Evolutionary conservation across 2,797 vertebrate species (phyloP).

Genomic region (Monodelphis domestica): DNA sequence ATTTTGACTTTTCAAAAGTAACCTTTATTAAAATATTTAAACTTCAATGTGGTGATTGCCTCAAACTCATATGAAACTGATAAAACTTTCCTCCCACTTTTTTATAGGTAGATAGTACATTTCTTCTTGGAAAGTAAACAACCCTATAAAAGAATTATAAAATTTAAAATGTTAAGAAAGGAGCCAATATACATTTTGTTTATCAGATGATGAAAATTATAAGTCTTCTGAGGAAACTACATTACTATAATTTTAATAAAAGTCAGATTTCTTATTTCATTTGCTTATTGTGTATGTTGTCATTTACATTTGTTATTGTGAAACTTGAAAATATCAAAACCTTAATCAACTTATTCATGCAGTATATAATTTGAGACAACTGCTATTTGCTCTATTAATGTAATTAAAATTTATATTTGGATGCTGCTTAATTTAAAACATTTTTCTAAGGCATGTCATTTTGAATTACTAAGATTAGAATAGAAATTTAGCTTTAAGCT

Average conservation of each 20-base stretch:
- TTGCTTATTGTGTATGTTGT: not conserved
- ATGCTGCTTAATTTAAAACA: not conserved
- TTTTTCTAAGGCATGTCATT: not conserved
- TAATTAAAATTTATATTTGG: not conserved
- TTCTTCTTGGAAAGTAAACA: conserved; percentile 6
- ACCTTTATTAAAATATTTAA: not conserved
- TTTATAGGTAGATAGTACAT: not conserved
- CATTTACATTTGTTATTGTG: not conserved
- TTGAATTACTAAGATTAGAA: not conserved
- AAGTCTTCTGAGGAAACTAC: not conserved
- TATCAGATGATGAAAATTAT: not conserved
- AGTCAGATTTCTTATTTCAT: not conserved
- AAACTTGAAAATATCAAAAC: not conserved
- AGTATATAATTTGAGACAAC: not conserved
- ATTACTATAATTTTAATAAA: not conserved
- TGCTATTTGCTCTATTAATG: not conserved
- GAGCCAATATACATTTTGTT: conserved; percentile 5
- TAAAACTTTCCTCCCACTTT: conserved; percentile 6
- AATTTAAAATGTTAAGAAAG: conserved; percentile 36
- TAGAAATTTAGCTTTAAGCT: not conserved
- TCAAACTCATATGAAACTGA: not conserved
- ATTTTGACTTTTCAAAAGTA: not conserved
- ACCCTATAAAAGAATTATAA: conserved; percentile 45
- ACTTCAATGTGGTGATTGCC: conserved; percentile 3
- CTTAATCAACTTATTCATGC: not conserved